Conservation (phyloP, 2,888 invertebrate species). For the Venusia cambrica region DNA sequence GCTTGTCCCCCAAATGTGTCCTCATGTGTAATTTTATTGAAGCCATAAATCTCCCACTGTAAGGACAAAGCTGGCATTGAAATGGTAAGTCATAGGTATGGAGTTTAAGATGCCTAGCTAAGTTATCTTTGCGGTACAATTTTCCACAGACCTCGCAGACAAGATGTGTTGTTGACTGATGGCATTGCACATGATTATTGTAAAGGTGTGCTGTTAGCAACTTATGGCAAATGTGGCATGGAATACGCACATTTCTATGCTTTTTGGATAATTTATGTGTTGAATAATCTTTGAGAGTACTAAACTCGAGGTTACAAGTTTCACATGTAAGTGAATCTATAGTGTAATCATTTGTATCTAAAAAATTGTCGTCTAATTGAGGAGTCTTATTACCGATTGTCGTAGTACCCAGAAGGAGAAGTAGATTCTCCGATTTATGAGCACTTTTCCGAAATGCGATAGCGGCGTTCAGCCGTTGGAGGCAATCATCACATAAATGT, state of each 20-base stretch:
- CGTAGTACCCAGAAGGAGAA: slow-evolving; percentile 29
- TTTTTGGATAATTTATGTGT: slow-evolving; percentile 20
- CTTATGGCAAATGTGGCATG: slow-evolving; percentile 37
- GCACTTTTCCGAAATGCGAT: slow-evolving; percentile 48
- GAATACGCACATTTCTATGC: slow-evolving; percentile 29
- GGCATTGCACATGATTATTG: slow-evolving; percentile 41
- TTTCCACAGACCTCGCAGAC: slow-evolving; percentile 59
- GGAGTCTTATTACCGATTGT: not conserved
- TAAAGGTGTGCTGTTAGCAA: slow-evolving; percentile 41
- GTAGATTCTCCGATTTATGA: slow-evolving; percentile 40
- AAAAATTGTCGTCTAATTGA: slow-evolving; percentile 12
- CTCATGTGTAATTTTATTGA: slow-evolving; percentile 55
- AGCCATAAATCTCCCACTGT: slow-evolving; percentile 50
- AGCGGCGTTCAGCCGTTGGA: slow-evolving; percentile 44
- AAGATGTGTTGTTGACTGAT: slow-evolving; percentile 43
- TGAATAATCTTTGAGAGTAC: slow-evolving; percentile 15
- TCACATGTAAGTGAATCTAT: slow-evolving; percentile 16
- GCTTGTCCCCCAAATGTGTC: slow-evolving; percentile 54
- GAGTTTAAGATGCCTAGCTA: slow-evolving; percentile 47
- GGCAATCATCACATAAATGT: slow-evolving; percentile 46
- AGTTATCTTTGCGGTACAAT: slow-evolving; percentile 54
- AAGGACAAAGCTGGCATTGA: slow-evolving; percentile 53
- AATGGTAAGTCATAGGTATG: slow-evolving; percentile 52
- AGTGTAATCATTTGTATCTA: slow-evolving; percentile 3
- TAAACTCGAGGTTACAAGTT: slow-evolving; percentile 23